Evolutionary conservation across 2,797 vertebrate genomes (phyloP).

Genomic region (Mormyrus proboscirostris): DNA sequence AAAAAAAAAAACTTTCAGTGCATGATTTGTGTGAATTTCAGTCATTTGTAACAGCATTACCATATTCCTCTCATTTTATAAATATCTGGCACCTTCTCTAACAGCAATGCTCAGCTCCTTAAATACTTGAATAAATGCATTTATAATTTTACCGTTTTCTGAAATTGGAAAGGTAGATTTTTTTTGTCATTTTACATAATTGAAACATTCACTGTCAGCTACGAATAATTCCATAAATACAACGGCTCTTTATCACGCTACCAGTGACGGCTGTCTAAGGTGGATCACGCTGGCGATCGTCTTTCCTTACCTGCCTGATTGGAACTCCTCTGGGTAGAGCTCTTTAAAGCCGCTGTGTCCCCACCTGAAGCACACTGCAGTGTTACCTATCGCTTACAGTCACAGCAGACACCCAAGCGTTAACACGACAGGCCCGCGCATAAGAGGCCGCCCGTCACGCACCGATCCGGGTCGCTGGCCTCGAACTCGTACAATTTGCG

Average conservation of each 20-base stretch:
- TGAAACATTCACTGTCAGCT: background rate
- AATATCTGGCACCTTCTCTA: background rate
- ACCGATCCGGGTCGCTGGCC: conserved; percentile 88
- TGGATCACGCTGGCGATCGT: background rate
- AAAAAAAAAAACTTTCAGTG: background rate
- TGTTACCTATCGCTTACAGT: conserved; percentile 4
- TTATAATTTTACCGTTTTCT: background rate
- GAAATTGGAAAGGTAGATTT: background rate
- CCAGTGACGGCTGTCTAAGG: background rate
- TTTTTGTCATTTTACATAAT: background rate
- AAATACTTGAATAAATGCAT: background rate
- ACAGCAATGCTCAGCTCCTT: background rate
- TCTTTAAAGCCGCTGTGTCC: conserved; percentile 96
- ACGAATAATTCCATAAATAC: background rate
- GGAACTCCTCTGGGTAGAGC: conserved; percentile 91
- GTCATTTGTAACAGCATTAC: background rate
- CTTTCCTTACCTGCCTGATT: conserved; percentile 70
- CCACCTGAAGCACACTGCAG: conserved; percentile 69
- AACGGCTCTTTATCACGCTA: background rate
- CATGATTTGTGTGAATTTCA: background rate
- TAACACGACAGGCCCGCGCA: background rate
- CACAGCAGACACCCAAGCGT: background rate
- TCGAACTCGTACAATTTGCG: conserved; percentile 89
- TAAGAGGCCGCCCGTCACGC: background rate
- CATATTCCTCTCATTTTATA: background rate